Conservation (phyloP, 2,113 vertebrate genomes). For the Protomyctophum bolini region DNA sequence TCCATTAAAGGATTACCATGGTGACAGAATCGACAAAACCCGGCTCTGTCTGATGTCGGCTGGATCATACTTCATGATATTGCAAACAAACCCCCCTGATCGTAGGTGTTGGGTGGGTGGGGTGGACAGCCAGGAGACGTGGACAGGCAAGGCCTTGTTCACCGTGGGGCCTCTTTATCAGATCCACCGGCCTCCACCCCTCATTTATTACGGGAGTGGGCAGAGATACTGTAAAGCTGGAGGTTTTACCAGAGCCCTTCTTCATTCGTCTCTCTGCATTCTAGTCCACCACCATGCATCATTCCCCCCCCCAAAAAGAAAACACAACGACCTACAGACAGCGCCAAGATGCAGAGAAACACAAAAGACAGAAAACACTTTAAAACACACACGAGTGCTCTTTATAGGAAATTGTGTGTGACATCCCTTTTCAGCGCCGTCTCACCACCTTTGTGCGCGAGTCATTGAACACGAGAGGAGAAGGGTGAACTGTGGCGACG, state of each 20-base stretch:
- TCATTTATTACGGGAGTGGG: slow-evolving; percentile 44
- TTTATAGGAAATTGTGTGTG: slow-evolving; percentile 21
- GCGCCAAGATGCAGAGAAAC: background rate
- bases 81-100: slow-evolving; percentile 23
- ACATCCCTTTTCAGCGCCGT: slow-evolving; percentile 31
- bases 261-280: slow-evolving; percentile 14
- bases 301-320: background rate
- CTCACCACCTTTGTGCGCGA: slow-evolving; percentile 17
- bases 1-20: slow-evolving; percentile 71
- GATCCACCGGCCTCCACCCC: slow-evolving; percentile 31
- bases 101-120: slow-evolving; percentile 16
- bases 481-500: slow-evolving; percentile 1
- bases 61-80: slow-evolving; percentile 41
- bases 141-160: slow-evolving; percentile 41
- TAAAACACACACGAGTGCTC: slow-evolving; percentile 10
- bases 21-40: slow-evolving; percentile 58
- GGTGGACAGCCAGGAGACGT: background rate
- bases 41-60: slow-evolving; percentile 29
- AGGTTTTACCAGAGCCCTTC: slow-evolving; percentile 19
- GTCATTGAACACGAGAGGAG: slow-evolving; percentile 25
- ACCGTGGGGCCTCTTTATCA: slow-evolving; percentile 47
- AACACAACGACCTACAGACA: slow-evolving; percentile 2
- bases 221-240: slow-evolving; percentile 23
- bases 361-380: background rate
- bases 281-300: slow-evolving; percentile 24